Conservation (phyloP, 2,888 invertebrate genomes). For the Morinoia aosen region DNA sequence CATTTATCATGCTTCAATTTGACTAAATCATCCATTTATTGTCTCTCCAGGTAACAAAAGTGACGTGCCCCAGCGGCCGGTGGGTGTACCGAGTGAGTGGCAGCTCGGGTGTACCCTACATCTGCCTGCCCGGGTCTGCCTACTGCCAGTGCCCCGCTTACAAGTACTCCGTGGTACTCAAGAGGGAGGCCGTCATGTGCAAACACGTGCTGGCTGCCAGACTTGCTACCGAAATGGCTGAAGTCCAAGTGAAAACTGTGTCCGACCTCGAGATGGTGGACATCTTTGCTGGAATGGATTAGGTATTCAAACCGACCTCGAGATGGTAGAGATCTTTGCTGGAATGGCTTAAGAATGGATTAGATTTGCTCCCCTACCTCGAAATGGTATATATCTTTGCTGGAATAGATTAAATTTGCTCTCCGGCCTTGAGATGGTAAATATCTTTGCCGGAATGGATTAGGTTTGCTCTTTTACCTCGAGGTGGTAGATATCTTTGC, state of each 20-base stretch:
- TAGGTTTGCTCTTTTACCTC: no score
- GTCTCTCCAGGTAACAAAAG: conserved; percentile 45
- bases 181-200: conserved; percentile 56
- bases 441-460: conserved; percentile 33
- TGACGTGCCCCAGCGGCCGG: conserved; percentile 52
- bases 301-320: not conserved
- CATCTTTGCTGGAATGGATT: conserved; percentile 29
- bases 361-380: not conserved
- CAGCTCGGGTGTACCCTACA: conserved; percentile 55
- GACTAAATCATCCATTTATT: not conserved
- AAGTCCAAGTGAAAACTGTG: conserved; percentile 9
- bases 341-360: conserved; percentile 36
- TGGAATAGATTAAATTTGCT: conserved; percentile 12
- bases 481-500: conserved; percentile 31
- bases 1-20: no score
- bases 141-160: conserved; percentile 55
- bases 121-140: conserved; percentile 36
- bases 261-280: conserved; percentile 39
- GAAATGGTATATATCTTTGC: conserved; percentile 25
- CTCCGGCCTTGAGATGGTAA: conserved; percentile 28
- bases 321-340: conserved; percentile 26
- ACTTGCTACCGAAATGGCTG: conserved; percentile 16
- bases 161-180: conserved; percentile 52
- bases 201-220: conserved; percentile 55
- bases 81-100: conserved; percentile 55